Percentiles rank a stretch among this genome's conserved stretches.
Conservation (phyloP, 2,888 invertebrate genomes). For the Fabriciana adippe region DNA sequence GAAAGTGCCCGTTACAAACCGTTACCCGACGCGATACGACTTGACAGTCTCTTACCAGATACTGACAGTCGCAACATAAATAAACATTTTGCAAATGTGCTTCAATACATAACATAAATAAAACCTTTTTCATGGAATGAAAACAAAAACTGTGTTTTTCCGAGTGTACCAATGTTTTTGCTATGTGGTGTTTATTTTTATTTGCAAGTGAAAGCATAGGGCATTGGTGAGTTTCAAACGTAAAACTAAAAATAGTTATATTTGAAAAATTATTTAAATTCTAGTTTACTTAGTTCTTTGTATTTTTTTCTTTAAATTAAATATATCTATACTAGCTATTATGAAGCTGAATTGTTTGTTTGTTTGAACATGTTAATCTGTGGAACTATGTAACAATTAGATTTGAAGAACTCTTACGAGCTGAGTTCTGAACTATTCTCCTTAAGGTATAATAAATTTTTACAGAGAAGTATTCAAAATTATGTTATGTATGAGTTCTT, state of each 20-base stretch:
- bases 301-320: too few species aligned
- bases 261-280: not conserved
- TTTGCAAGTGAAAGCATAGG: slow-evolving; percentile 39
- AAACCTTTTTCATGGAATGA: slow-evolving; percentile 20
- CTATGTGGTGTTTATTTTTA: slow-evolving; percentile 25
- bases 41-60: slow-evolving; percentile 22
- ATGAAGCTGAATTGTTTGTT: too few species aligned
- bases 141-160: slow-evolving; percentile 13
- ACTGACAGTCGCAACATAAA: slow-evolving; percentile 21
- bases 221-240: slow-evolving; percentile 38
- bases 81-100: slow-evolving; percentile 4
- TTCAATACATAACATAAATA: slow-evolving; percentile 2
- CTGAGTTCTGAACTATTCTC: too few species aligned
- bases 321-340: too few species aligned
- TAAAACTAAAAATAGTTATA: slow-evolving; percentile 12
- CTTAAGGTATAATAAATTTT: too few species aligned
- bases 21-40: slow-evolving; percentile 30
- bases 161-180: slow-evolving; percentile 19
- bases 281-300: not conserved
- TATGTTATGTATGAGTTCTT: too few species aligned
- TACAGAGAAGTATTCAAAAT: too few species aligned
- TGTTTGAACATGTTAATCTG: too few species aligned
- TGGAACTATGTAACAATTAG: too few species aligned
- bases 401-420: too few species aligned
- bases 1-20: slow-evolving; percentile 58